These are phyloP conservation scores for Catocala nupta DNA, from an alignment of 2,888 invertebrate species.

Conservation along the genomic window DNA sequence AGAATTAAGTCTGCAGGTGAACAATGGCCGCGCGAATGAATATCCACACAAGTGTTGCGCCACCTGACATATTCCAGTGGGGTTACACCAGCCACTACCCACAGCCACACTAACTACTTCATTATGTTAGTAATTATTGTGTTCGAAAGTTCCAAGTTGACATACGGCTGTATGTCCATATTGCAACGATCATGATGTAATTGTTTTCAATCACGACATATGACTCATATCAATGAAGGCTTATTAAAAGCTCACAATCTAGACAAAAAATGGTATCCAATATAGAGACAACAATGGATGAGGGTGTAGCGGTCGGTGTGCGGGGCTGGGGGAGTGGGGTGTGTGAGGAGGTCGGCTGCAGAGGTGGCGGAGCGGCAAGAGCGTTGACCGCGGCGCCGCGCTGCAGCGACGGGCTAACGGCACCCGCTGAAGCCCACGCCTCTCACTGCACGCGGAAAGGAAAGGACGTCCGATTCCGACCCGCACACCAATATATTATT, in stretches of 20 bases:
- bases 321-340: conserved; percentile 28
- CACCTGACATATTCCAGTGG: conserved; percentile 18
- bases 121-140: not conserved
- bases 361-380: conserved; percentile 78
- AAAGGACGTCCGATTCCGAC: conserved; percentile 49
- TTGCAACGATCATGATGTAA: conserved; percentile 8
- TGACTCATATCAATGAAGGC: conserved; percentile 17
- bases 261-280: conserved; percentile 21
- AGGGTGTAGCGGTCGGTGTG: conserved; percentile 24
- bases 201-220: conserved; percentile 2
- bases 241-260: conserved; percentile 13
- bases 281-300: conserved; percentile 17
- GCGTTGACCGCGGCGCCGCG: conserved; percentile 73
- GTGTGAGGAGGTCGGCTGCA: conserved; percentile 51
- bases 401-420: conserved; percentile 67
- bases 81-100: not conserved
- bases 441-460: conserved; percentile 57
- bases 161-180: not conserved
- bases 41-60: conserved; percentile 23
- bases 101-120: not conserved
- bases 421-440: conserved; percentile 67
- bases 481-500: conserved; percentile 32
- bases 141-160: not conserved
- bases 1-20: conserved; percentile 61
- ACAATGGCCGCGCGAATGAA: conserved; percentile 49